Evolutionary conservation across 1,140 invertebrate genomes (phyloP), one percentile per base, ranked within the genome.

Genomic region (Pseudachorutes palmiensis): DNA sequence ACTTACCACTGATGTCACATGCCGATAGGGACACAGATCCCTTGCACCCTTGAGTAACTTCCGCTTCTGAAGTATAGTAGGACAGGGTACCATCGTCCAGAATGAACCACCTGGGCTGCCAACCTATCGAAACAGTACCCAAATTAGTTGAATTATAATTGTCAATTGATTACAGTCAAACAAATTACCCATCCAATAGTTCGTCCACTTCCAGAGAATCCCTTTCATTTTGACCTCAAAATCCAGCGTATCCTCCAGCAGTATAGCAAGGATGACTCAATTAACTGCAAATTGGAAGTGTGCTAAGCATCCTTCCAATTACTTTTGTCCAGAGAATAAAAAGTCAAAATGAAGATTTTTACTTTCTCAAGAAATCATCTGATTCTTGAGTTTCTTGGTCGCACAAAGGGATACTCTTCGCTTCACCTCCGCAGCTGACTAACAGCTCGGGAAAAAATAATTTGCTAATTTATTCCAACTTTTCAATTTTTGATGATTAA

Each of bases 101-200:
- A 55, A 91, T 82, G 82, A 91, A 91, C 88, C 88, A 91, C 75
- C 89, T 82, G 26, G 88, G 89, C 78, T 91, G 89, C 89, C 89
- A 91, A 68, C 88, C 89, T 90, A 75, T 12, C 2, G 64, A 24
- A 65, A 65, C 55, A 58, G 58, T 19, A 63, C 5, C 9, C 19
- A 62, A 31, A 57, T n/a, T n/a, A 49, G 55, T 0, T 48, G 0
- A 14, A 36, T 2, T 36, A 48, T 3, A 51, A 36, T 60, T 24
- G 22, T 1, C 1, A 62, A 29, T 14, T n/a, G n/a, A n/a, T n/a
- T 51, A 30, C 26, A 5, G 30, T 26, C 22, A 30, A 29, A 51
- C 2, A 45, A 67, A 72, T 75, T 81, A 88, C 88, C 87, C 78
- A 85, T 88, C 83, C 87, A 87, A 78, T 89, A 90, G 81, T 90